Conservation (phyloP, 2,797 vertebrate species). For the Myotis myotis region DNA sequence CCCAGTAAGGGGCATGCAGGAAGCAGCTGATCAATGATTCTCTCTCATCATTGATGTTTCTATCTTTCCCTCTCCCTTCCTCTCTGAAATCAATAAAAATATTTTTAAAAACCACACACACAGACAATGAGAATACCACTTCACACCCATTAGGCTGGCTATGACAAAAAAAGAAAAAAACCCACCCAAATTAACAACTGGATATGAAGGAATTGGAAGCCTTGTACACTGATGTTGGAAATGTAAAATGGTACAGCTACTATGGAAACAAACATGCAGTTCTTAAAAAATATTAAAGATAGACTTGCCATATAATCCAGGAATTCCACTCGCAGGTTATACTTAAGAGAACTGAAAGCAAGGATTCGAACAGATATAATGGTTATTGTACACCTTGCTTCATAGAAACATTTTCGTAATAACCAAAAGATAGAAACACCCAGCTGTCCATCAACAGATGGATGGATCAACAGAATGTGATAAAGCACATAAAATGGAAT, state of each 20-base stretch:
- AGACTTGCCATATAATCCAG: not conserved
- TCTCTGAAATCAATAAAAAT: no score
- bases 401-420: not conserved
- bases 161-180: not conserved
- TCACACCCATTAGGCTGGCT: not conserved
- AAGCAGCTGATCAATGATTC: no score
- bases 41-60: no score
- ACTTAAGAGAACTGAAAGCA: not conserved
- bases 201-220: not conserved
- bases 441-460: not conserved
- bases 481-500: not conserved
- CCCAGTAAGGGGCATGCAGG: no score
- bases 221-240: not conserved
- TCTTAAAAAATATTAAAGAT: constrained; percentile 25
- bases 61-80: no score
- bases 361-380: not conserved
- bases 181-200: not conserved
- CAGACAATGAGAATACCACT: not conserved
- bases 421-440: not conserved
- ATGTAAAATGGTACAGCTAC: not conserved
- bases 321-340: not conserved
- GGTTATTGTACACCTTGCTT: not conserved
- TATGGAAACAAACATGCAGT: not conserved
- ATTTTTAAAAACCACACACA: no score
- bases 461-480: not conserved